Conservation (phyloP, 2,113 vertebrate genomes). For the Catharus minimus region DNA sequence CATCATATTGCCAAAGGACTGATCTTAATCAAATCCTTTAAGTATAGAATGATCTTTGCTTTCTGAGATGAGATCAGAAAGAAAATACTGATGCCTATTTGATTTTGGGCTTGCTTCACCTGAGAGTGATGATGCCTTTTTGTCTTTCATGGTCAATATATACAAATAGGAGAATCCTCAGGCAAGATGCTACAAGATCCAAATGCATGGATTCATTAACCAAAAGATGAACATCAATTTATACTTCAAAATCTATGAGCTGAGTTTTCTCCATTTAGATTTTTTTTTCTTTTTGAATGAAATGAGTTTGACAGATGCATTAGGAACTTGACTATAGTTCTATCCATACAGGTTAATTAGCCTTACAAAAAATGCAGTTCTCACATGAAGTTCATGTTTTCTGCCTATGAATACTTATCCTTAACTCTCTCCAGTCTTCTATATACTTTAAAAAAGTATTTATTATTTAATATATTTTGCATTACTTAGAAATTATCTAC, state of each 20-base stretch:
- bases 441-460: not conserved
- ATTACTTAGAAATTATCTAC: not conserved
- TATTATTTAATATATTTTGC: not conserved
- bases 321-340: not conserved
- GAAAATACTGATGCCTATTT: not conserved
- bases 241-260: not conserved
- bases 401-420: not conserved
- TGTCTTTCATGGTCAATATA: not conserved
- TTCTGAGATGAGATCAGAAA: not conserved
- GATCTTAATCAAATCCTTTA: slow-evolving; percentile 35
- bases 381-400: not conserved
- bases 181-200: not conserved
- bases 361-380: not conserved
- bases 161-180: not conserved
- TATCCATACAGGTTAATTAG: not conserved
- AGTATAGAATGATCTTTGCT: not conserved
- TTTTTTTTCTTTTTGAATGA: not conserved
- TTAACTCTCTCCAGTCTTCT: not conserved
- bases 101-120: not conserved
- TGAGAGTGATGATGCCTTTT: not conserved
- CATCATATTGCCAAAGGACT: slow-evolving; percentile 4
- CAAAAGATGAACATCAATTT: not conserved
- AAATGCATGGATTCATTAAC: not conserved
- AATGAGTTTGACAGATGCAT: not conserved
- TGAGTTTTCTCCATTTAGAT: accelerated